Conservation (phyloP, 2,797 vertebrate species). For the Clarias platycephalus region DNA sequence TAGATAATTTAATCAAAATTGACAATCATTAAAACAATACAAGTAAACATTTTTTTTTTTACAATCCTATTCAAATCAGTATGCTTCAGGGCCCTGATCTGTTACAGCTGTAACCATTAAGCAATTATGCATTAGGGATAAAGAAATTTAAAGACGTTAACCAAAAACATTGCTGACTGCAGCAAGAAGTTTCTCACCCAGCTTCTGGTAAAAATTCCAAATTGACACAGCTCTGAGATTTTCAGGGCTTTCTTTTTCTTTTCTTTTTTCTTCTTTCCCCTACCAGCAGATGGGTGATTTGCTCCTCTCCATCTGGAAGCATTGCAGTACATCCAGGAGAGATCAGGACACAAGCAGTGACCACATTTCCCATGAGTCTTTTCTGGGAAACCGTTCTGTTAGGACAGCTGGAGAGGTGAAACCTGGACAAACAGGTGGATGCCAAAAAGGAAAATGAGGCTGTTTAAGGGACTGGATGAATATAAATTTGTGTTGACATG, state of each 20-base stretch:
- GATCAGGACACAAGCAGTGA: conserved; percentile 23
- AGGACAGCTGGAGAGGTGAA: conserved; percentile 18
- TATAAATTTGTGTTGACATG: neutral
- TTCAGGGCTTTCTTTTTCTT: neutral
- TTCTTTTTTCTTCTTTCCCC: neutral
- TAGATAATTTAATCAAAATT: neutral
- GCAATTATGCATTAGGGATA: neutral
- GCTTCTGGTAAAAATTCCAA: neutral
- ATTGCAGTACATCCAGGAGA: neutral
- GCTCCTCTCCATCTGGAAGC: conserved; percentile 34
- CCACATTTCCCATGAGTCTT: conserved; percentile 15
- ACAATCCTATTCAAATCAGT: neutral
- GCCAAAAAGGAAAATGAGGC: neutral
- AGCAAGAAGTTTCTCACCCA: neutral
- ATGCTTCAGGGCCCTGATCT: too few species aligned
- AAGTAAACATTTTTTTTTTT: neutral
- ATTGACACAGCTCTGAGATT: neutral
- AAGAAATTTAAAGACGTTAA: neutral
- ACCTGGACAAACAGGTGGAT: neutral
- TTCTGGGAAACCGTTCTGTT: neutral
- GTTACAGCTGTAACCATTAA: neutral
- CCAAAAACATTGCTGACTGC: neutral
- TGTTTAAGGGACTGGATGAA: neutral
- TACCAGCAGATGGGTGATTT: conserved; percentile 30
- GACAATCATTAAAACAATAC: neutral